These are phyloP conservation scores for Danionella cerebrum DNA, from an alignment of 2,113 vertebrate species.

Conservation along the genomic window DNA sequence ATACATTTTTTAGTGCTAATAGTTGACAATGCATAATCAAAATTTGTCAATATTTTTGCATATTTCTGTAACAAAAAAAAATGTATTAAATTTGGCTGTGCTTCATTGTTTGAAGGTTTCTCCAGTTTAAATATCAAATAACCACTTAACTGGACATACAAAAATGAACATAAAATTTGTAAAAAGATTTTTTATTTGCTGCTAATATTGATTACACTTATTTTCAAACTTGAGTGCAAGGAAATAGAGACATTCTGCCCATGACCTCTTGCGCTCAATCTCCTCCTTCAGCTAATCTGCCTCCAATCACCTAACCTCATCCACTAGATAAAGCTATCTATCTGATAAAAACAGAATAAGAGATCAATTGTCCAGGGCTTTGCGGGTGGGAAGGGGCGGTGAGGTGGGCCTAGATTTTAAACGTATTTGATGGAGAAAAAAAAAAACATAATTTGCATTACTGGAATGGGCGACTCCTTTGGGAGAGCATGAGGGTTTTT, in stretches of 20 bases:
- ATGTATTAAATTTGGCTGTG: too few species aligned
- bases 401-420: slow-evolving; percentile 26
- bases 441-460: slow-evolving; percentile 34
- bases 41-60: too few species aligned
- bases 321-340: slow-evolving; percentile 27
- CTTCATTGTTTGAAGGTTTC: too few species aligned
- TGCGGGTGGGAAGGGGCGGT: background rate
- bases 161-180: too few species aligned
- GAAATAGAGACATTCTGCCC: slow-evolving; percentile 17
- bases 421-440: slow-evolving; percentile 11
- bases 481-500: slow-evolving; percentile 31
- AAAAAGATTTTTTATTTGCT: too few species aligned
- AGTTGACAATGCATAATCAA: too few species aligned
- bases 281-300: slow-evolving; percentile 23
- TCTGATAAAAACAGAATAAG: slow-evolving; percentile 17
- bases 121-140: too few species aligned
- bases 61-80: too few species aligned
- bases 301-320: slow-evolving; percentile 20
- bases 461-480: slow-evolving; percentile 20
- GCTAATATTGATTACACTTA: too few species aligned
- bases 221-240: too few species aligned
- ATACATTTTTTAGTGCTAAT: too few species aligned
- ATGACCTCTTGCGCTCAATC: slow-evolving; percentile 29
- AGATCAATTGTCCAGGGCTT: background rate
- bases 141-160: too few species aligned